Percentiles rank a stretch among this genome's conserved stretches.
Evolutionary conservation across 2,888 invertebrate genomes (phyloP).

Genomic region (Eupithecia vulgata): DNA sequence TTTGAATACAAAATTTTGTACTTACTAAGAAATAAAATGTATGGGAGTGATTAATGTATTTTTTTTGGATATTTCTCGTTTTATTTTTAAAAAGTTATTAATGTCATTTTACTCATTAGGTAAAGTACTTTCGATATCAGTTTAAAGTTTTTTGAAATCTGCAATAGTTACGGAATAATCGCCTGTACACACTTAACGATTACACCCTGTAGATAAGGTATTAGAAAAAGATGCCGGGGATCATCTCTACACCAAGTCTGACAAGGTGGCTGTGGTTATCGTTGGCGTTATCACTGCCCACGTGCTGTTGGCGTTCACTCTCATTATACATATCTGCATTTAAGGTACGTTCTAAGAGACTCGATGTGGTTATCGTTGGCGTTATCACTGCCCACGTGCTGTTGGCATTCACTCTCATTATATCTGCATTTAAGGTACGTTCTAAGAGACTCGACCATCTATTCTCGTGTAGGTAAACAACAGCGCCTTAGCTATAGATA

Average conservation of each 20-base stretch:
- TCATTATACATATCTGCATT: constrained; percentile 58
- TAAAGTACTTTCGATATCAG: too few relatives aligned
- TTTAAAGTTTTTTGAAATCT: too few relatives aligned
- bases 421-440: constrained; percentile 60
- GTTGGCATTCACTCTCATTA: constrained; percentile 60
- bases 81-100: too few relatives aligned
- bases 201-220: too few relatives aligned
- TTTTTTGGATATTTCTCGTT: too few relatives aligned
- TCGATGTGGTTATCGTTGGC: constrained; percentile 46
- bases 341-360: constrained; percentile 52
- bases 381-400: constrained; percentile 60
- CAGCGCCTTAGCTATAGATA: not conserved
- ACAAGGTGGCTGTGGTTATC: constrained; percentile 52
- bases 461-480: not conserved
- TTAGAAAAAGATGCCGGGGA: constrained; percentile 63
- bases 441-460: not conserved
- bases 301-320: constrained; percentile 58
- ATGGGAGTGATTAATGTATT: too few relatives aligned
- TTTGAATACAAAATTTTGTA: too few relatives aligned
- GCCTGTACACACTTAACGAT: too few relatives aligned
- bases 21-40: too few relatives aligned
- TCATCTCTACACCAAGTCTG: constrained; percentile 60
- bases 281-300: constrained; percentile 60
- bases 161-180: too few relatives aligned
- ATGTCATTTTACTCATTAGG: too few relatives aligned